phyloP scores from a whole-genome alignment of 2,888 invertebrate genomes.

The Kuschelorhynchus macadamiae region DNA sequence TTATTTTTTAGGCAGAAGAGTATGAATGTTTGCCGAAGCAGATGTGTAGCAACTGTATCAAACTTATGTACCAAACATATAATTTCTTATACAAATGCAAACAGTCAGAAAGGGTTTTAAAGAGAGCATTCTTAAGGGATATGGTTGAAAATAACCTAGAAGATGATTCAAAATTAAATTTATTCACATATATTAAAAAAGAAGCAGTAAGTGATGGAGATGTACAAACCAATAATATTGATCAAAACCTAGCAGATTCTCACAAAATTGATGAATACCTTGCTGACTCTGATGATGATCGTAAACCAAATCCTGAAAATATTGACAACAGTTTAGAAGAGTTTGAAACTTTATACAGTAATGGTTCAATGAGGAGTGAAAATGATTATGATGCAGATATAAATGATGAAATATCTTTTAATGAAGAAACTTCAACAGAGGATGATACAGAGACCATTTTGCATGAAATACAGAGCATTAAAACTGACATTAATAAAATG shows the following conservation, averaged over 20 bases:
- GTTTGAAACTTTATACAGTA: neutral
- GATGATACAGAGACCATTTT: neutral
- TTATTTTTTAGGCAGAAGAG: conserved; percentile 28
- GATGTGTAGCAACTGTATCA: conserved; percentile 38
- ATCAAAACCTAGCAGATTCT: neutral
- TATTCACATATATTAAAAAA: neutral
- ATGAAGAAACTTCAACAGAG: neutral
- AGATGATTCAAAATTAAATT: neutral
- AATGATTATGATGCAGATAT: neutral
- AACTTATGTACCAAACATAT: conserved; percentile 29
- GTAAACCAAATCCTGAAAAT: neutral
- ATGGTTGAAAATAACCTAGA: neutral
- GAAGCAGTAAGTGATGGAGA: neutral
- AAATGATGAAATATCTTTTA: neutral
- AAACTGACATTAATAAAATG: conserved; percentile 19
- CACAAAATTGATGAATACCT: neutral
- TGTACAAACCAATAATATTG: neutral
- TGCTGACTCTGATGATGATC: neutral
- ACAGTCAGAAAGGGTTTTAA: conserved; percentile 14
- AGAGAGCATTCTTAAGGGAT: conserved; percentile 6
- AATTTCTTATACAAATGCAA: conserved; percentile 34
- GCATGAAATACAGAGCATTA: conserved; percentile 3
- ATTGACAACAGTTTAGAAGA: neutral
- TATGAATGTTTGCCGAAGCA: conserved; percentile 34
- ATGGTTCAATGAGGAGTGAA: neutral